phyloP scores from a whole-genome alignment of 2,888 invertebrate genomes.

The Cataglyphis albicans region DNA sequence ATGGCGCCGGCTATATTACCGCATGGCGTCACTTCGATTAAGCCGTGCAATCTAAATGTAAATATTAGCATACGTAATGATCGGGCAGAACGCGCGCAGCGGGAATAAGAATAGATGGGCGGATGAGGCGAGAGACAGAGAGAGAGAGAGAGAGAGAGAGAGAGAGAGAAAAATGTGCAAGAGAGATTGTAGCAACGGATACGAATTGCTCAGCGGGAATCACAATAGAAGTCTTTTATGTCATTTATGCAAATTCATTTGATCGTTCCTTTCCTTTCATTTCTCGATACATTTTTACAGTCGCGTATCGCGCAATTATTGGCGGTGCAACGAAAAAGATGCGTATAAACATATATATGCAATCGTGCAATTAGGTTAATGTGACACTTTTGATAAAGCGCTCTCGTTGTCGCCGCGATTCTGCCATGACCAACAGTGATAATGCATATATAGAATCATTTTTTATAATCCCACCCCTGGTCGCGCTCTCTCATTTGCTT shows the following conservation, averaged over 20 bases:
- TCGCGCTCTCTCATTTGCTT: conserved; percentile 10
- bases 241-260: background rate
- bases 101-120: conserved; percentile 77
- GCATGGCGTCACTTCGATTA: conserved; percentile 85
- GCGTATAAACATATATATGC: conserved; percentile 48
- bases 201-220: background rate
- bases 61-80: conserved; percentile 85
- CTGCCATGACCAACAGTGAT: conserved; percentile 11
- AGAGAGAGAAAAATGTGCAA: conserved; percentile 1
- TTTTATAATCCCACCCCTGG: background rate
- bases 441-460: background rate
- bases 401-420: conserved; percentile 35
- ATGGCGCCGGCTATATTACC: conserved; percentile 85
- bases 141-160: conserved; percentile 48
- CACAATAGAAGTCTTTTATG: background rate
- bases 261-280: background rate
- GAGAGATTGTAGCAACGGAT: conserved; percentile 20
- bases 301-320: conserved; percentile 59
- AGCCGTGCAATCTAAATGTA: conserved; percentile 85
- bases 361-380: conserved; percentile 63
- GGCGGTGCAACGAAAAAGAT: conserved; percentile 62
- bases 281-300: conserved; percentile 25
- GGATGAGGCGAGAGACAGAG: conserved; percentile 6
- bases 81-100: conserved; percentile 76
- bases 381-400: conserved; percentile 67